phyloP scores from a whole-genome alignment of 2,888 invertebrate genomes.

The Selenia dentaria region DNA sequence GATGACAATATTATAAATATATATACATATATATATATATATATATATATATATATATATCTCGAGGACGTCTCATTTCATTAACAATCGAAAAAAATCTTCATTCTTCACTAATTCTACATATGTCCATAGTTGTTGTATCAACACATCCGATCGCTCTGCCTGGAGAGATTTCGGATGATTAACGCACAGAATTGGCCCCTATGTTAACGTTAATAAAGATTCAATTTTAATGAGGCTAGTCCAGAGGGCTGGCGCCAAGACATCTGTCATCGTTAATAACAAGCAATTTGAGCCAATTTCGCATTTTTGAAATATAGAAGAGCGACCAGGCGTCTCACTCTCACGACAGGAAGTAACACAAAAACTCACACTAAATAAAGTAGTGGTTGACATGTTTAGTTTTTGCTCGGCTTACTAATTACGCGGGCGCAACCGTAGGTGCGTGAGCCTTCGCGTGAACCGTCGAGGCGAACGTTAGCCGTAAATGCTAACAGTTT shows the following conservation, averaged over 20 bases:
- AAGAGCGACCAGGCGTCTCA: constrained; percentile 73
- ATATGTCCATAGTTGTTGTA: constrained; percentile 74
- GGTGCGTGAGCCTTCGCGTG: constrained; percentile 68
- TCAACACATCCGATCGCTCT: constrained; percentile 77
- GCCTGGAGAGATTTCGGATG: constrained; percentile 43
- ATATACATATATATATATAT: too few species aligned
- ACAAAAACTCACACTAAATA: constrained; percentile 78
- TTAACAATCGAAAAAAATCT: constrained; percentile 46
- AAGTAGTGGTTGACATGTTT: constrained; percentile 76
- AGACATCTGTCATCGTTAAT: constrained; percentile 84
- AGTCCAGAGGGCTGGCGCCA: constrained; percentile 65
- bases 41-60: too few species aligned
- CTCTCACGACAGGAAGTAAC: constrained; percentile 73
- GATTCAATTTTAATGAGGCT: constrained; percentile 36
- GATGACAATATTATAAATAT: too few species aligned
- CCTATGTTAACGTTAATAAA: constrained; percentile 33
- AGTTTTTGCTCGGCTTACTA: constrained; percentile 68
- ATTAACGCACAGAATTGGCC: constrained; percentile 15
- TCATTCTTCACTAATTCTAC: constrained; percentile 74
- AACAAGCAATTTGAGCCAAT: constrained; percentile 83
- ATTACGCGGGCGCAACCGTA: constrained; percentile 59
- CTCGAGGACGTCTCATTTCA: constrained; percentile 45
- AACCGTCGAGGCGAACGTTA: constrained; percentile 64
- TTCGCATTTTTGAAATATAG: constrained; percentile 80
- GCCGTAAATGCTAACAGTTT: constrained; percentile 76